phyloP scores from a whole-genome alignment of 2,113 vertebrate species.

The Spermophilus dauricus region DNA sequence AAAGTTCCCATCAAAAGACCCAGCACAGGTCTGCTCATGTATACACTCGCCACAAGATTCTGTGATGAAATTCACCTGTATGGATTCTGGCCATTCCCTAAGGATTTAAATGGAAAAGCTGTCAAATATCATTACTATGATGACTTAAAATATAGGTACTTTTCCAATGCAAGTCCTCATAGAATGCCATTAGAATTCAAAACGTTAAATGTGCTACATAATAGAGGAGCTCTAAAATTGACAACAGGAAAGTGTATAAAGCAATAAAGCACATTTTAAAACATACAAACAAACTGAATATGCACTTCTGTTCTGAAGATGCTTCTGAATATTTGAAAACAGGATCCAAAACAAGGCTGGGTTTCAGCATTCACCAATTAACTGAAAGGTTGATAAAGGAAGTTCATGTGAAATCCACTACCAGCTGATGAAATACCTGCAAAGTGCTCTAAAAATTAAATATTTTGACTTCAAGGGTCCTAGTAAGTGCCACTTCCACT shows the following conservation, averaged over 20 bases:
- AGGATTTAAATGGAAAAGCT: conserved; percentile 91
- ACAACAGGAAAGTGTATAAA: conserved; percentile 92
- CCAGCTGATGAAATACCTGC: conserved; percentile 87
- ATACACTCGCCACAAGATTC: conserved; percentile 94
- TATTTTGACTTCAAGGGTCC: conserved; percentile 87
- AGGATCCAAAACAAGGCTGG: conserved; percentile 80
- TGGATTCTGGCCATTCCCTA: conserved; percentile 96
- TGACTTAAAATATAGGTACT: conserved; percentile 94
- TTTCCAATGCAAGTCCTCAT: conserved; percentile 93
- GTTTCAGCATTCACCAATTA: conserved; percentile 77
- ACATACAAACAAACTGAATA: conserved; percentile 69
- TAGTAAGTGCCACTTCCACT: conserved; percentile 90
- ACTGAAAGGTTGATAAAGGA: conserved; percentile 55
- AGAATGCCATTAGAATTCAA: conserved; percentile 96
- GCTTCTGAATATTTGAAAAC: conserved; percentile 77
- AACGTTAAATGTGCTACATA: conserved; percentile 92
- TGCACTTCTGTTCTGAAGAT: conserved; percentile 81
- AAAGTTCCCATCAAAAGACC: conserved; percentile 95
- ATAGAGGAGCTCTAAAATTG: conserved; percentile 93
- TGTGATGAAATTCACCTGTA: conserved; percentile 95
- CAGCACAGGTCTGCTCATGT: conserved; percentile 95
- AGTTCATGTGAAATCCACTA: conserved; percentile 79
- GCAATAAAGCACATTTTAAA: conserved; percentile 87
- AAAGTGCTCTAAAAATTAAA: conserved; percentile 88
- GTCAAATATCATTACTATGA: conserved; percentile 97